Evolutionary conservation across 1,140 invertebrate species (phyloP).

Genomic region (Drosophila busckii): DNA sequence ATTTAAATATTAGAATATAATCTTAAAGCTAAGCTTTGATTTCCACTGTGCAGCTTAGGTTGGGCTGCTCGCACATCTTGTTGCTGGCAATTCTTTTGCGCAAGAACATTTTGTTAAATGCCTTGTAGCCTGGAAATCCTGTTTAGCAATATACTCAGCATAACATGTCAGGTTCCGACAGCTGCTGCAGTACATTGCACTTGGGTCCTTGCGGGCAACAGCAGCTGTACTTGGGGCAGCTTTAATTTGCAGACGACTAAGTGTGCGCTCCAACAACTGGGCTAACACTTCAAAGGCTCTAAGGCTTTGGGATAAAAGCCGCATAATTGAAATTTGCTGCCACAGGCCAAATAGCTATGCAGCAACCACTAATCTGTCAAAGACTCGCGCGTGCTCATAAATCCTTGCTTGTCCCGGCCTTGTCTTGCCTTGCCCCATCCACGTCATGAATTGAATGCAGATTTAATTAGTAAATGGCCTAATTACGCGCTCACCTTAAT

Average conservation of each 20-base stretch:
- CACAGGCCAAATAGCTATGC: too few relatives aligned
- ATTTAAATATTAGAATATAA: background rate
- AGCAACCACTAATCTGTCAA: too few relatives aligned
- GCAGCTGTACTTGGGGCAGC: conserved; percentile 1
- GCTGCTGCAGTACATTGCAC: background rate
- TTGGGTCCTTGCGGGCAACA: conserved; percentile 6
- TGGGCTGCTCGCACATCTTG: conserved; percentile 33
- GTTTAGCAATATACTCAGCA: conserved; percentile 59
- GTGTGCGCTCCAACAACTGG: too few relatives aligned
- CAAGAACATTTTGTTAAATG: conserved; percentile 59
- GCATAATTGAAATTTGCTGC: conserved; percentile 41
- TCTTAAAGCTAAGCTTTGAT: too few relatives aligned
- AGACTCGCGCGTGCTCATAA: too few relatives aligned
- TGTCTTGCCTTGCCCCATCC: too few relatives aligned
- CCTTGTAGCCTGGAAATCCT: conserved; percentile 66
- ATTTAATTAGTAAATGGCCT: too few relatives aligned
- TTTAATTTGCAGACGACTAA: background rate
- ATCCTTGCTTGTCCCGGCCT: too few relatives aligned
- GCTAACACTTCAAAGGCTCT: conserved; percentile 10
- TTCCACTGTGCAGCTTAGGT: conserved; percentile 27
- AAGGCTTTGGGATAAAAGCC: too few relatives aligned
- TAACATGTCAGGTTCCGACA: conserved; percentile 34
- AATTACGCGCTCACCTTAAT: too few relatives aligned
- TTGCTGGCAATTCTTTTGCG: conserved; percentile 41
- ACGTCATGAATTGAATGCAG: too few relatives aligned